Percentiles rank a stretch among this genome's conserved stretches.
Evolutionary conservation across 2,888 invertebrate species (phyloP).

Genomic region (Drosophila maculinotata): DNA sequence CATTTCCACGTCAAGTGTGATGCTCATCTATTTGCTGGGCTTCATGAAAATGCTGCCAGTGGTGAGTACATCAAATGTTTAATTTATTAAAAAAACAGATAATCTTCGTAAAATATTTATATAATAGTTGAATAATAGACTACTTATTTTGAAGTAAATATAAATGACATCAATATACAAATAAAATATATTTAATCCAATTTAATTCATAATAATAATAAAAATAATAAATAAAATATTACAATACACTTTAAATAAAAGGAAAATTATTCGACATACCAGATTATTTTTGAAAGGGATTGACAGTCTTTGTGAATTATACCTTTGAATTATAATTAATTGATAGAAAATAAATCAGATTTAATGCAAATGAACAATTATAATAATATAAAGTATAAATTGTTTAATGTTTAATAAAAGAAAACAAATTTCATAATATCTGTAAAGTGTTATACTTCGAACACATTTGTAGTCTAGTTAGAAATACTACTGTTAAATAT

Average conservation of each 20-base stretch:
- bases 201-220: no score
- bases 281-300: no score
- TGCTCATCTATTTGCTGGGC: constrained; percentile 87
- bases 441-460: neutral
- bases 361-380: neutral
- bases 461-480: neutral
- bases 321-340: no score
- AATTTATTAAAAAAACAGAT: no score
- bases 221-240: no score
- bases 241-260: no score
- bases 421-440: constrained; percentile 1
- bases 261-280: no score
- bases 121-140: no score
- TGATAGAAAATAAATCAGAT: neutral
- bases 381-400: neutral
- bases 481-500: neutral
- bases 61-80: constrained; percentile 82
- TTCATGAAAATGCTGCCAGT: constrained; percentile 85
- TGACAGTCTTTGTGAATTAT: no score
- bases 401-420: neutral
- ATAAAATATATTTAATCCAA: no score
- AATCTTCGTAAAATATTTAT: no score
- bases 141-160: no score
- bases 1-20: constrained; percentile 89
- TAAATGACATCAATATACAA: neutral